Base-by-base conservation (phyloP, 2,797 vertebrate genomes). In the Capromys pilorides region DNA sequence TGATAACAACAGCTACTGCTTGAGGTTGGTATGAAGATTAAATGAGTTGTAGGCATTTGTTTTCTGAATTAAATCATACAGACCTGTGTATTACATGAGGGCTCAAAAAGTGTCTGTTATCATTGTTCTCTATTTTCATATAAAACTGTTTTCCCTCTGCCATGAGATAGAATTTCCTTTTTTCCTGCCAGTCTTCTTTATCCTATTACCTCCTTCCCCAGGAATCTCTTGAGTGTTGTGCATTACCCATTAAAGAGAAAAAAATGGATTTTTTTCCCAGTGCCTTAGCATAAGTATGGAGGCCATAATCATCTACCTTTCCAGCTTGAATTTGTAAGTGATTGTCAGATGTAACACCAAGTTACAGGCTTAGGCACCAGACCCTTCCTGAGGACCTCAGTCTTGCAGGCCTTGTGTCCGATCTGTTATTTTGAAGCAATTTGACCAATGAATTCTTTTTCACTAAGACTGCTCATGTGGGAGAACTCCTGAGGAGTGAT, bases 71-170 rank as follows among this genome's bases (percentile, higher is more conserved):
- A 86, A 86, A 54, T 59, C 33, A 18, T 14, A 57, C 45, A 89
- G 54, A 79, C 36, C 26, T 24, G 19, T 49, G 19, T 62, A n/a
- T 61, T 51, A 75, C 0, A 7, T 3, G 31, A 81, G 67, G 26
- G 22, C 18, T 94, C 83, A 79, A 11, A 86, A 86, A 19, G 22
- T 39, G 16, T 80, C 77, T 41, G 5, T n/a, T 88, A 6, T 2
- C 67, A 92, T 92, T 67, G 51, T 67, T 75, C 69, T 90, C 24
- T 59, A 69, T 91, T 88, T 84, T 62, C 13, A 57, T n/a, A 31
- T 33, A 57, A 94, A 66, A 41, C 6, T 61, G 11, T 31, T 78
- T 16, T 8, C 41, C 11, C 3, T 12, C 22, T 6, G 2, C 14
- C 45, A 14, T 18, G 14, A 0, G 12, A 41, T 28, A 49, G 11